phyloP scores from a whole-genome alignment of 2,888 invertebrate genomes.

The Herminia tarsipennalis region DNA sequence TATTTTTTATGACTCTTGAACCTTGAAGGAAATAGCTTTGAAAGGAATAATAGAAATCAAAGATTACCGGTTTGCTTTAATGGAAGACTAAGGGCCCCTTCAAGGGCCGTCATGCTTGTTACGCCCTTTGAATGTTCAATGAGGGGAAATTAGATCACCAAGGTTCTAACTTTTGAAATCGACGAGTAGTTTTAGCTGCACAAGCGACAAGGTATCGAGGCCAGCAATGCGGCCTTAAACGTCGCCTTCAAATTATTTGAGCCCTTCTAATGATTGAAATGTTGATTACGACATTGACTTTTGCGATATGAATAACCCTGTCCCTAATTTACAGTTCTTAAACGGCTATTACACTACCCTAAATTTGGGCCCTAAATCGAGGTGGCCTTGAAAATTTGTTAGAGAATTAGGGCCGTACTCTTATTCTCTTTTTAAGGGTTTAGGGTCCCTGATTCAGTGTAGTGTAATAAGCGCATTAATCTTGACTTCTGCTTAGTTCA shows the following conservation, averaged over 20 bases:
- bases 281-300: slow-evolving; percentile 76
- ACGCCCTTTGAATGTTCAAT: slow-evolving; percentile 82
- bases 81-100: slow-evolving; percentile 65
- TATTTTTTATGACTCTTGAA: neutral
- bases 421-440: no score
- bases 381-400: no score
- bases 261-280: slow-evolving; percentile 80
- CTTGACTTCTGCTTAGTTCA: no score
- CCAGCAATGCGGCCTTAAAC: slow-evolving; percentile 73
- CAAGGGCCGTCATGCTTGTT: slow-evolving; percentile 75
- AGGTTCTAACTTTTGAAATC: slow-evolving; percentile 83
- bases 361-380: no score
- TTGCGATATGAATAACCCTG: slow-evolving; percentile 67
- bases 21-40: slow-evolving; percentile 2
- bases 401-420: no score
- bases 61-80: slow-evolving; percentile 49
- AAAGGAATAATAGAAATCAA: slow-evolving; percentile 34
- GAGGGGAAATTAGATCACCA: slow-evolving; percentile 83
- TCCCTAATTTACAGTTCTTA: slow-evolving; percentile 67
- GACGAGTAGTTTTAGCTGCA: slow-evolving; percentile 66
- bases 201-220: slow-evolving; percentile 72
- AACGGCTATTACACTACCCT: no score
- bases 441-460: no score
- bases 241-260: slow-evolving; percentile 74
- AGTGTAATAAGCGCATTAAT: no score